Evolutionary conservation across 2,888 invertebrate genomes (phyloP), one percentile per base, ranked within the genome.

Genomic region (Colletes collaris): DNA sequence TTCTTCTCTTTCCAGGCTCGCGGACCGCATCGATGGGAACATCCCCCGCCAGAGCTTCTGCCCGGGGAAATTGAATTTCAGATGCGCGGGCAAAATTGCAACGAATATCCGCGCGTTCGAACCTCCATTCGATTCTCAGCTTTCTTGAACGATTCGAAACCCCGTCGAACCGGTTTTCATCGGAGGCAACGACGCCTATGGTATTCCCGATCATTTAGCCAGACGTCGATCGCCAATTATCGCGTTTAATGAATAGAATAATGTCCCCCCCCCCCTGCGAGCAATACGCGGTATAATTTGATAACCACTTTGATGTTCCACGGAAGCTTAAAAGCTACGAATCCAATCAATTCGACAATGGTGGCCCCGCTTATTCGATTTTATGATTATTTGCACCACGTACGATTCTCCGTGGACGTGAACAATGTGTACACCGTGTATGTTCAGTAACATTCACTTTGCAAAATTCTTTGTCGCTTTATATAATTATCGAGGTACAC

Each of bases 1-100:
- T 79, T 83, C 82, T 83, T 80, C 83, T 76, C 81, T 63, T 80
- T 63, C 77, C 81, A 76, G 56, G 50, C 69, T 60, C 35, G 74
- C 81, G 56, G 68, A 27, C 67, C 35, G 37, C 71, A 74, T 76
- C 49, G 83, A 78, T 55, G 76, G 68, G 60, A 71, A 80, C 55
- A 56, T 69, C 40, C 40, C 2, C 37, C 65, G 68, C 53, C 65
- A 72, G 16, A 16, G 68, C 80, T 65, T 68, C 76, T 56, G 68
- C 50, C 71, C 13, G 64, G 27, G 69, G 53, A 72, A 76, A 81
- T 80, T 76, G 80, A 81, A 81, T 81, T 81, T 80, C 76, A 79
- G 72, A 79, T 75, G 66, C 55, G 80, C 59, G 35, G 65, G 81
- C 67, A 75, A 79, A 81, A 75, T 74, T 74, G 79, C 73, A 63